These are phyloP conservation scores for Garra rufa DNA, from an alignment of 2,113 vertebrate species.

Conservation along the genomic window DNA sequence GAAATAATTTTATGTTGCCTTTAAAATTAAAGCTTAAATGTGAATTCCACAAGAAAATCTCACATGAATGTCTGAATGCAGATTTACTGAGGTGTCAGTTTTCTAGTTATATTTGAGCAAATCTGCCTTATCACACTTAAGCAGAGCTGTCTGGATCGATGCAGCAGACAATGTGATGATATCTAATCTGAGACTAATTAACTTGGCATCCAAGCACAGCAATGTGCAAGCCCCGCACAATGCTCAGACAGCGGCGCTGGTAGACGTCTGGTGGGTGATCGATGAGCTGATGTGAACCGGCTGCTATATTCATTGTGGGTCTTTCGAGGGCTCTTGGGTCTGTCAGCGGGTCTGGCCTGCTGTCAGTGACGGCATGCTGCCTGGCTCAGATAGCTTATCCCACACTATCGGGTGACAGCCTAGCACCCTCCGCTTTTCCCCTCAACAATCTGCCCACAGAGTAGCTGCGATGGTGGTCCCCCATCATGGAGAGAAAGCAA, in stretches of 20 bases:
- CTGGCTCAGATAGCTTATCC: conserved; percentile 52
- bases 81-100: background rate
- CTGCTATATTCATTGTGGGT: conserved; percentile 31
- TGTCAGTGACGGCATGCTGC: conserved; percentile 57
- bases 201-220: conserved; percentile 36
- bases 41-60: background rate
- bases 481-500: conserved; percentile 18
- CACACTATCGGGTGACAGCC: conserved; percentile 52
- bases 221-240: conserved; percentile 26
- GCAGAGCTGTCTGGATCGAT: conserved; percentile 46
- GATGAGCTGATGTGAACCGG: background rate
- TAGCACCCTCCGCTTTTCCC: conserved; percentile 64
- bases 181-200: conserved; percentile 58
- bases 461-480: conserved; percentile 55
- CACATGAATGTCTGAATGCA: background rate
- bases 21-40: too few species aligned
- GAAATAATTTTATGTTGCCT: background rate
- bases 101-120: conserved; percentile 25
- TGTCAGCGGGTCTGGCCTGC: conserved; percentile 40
- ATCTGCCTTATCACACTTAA: conserved; percentile 47
- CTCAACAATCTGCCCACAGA: conserved; percentile 65
- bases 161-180: conserved; percentile 40
- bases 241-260: background rate
- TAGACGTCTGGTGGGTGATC: conserved; percentile 39
- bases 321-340: conserved; percentile 35